These are phyloP conservation scores for Oxyteleia sp. DNA, from an alignment of 2,888 invertebrate species.

Conservation along the genomic window DNA sequence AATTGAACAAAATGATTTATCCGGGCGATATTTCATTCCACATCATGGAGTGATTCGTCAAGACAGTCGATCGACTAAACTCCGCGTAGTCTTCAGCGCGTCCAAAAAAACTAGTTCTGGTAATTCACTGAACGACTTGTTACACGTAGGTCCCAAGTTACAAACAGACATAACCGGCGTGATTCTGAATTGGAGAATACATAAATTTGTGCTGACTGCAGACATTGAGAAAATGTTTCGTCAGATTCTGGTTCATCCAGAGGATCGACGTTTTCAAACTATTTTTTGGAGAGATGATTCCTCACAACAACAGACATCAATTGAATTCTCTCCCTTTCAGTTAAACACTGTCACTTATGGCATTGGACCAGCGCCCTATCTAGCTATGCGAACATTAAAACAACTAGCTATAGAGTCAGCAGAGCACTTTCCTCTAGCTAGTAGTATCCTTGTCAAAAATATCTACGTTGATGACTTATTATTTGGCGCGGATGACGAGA, in stretches of 20 bases:
- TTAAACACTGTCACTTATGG: too few species aligned
- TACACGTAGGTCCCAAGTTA: not conserved
- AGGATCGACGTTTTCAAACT: not conserved
- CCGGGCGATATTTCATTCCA: too few species aligned
- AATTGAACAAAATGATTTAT: too few species aligned
- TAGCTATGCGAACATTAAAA: too few species aligned
- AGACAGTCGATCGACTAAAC: constrained; percentile 5
- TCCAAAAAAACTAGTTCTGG: not conserved
- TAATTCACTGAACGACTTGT: not conserved
- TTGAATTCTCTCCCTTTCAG: too few species aligned
- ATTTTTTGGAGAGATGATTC: constrained; percentile 7
- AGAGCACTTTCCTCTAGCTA: too few species aligned
- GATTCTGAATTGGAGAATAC: not conserved
- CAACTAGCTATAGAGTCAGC: too few species aligned
- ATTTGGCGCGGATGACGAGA: not conserved
- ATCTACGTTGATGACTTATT: not conserved
- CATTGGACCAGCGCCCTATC: too few species aligned
- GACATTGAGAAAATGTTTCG: constrained; percentile 40
- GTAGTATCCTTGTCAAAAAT: too few species aligned
- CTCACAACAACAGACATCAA: too few species aligned
- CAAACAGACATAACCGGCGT: not conserved
- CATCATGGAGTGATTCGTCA: constrained; percentile 16
- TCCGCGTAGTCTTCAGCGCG: constrained; percentile 9
- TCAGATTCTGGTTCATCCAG: constrained; percentile 6
- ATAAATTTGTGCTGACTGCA: not conserved